phyloP scores from a whole-genome alignment of 1,140 invertebrate species.

The Telenomus remus region DNA sequence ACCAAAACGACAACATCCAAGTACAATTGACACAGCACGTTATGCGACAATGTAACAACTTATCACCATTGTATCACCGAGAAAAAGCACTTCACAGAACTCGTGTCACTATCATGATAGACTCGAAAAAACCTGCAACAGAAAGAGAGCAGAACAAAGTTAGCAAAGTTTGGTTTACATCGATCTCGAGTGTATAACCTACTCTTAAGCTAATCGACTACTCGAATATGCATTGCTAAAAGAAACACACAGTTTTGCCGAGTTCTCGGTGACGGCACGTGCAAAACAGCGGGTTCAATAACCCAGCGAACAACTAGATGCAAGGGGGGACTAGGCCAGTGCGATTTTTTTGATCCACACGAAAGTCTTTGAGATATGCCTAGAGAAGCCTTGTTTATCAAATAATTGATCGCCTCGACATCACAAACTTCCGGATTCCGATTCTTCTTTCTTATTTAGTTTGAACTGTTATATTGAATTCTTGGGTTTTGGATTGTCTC shows the following conservation, averaged over 20 bases:
- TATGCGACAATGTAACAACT: conserved; percentile 33
- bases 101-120: conserved; percentile 33
- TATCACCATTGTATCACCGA: conserved; percentile 40
- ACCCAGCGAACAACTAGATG: conserved; percentile 58
- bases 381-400: too few species aligned
- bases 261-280: conserved; percentile 15
- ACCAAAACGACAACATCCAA: conserved; percentile 59
- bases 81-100: conserved; percentile 44
- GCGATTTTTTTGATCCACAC: conserved; percentile 1
- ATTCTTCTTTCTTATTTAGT: too few species aligned
- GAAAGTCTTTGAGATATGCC: too few species aligned
- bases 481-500: too few species aligned
- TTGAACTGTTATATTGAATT: too few species aligned
- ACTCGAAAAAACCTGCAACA: conserved; percentile 21
- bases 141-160: conserved; percentile 1
- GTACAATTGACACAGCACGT: conserved; percentile 45
- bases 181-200: background rate
- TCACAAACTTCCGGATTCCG: too few species aligned
- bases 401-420: conserved; percentile 2
- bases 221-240: background rate
- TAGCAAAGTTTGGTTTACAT: background rate
- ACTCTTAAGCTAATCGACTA: background rate
- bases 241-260: conserved; percentile 26
- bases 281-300: conserved; percentile 62
- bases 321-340: conserved; percentile 59